Evolutionary conservation across 2,888 invertebrate species (phyloP).

Genomic region (Pseudolycoriella hygida): DNA sequence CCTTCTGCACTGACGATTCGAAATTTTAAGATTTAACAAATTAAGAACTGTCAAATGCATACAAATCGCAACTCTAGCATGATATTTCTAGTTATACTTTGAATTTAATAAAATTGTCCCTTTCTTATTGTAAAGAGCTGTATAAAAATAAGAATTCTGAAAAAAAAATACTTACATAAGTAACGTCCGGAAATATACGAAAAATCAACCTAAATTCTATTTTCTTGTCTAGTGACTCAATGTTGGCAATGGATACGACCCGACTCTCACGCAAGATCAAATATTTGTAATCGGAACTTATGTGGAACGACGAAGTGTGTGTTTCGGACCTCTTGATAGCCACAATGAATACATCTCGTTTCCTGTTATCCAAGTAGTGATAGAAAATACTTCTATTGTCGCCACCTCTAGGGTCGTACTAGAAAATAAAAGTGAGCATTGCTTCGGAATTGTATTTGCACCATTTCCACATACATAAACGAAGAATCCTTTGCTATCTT

Average conservation of each 20-base stretch:
- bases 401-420: slow-evolving; percentile 4
- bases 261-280: slow-evolving; percentile 1
- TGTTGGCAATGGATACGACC: neutral
- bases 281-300: slow-evolving; percentile 4
- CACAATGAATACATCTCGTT: slow-evolving; percentile 1
- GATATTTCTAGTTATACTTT: too few species aligned
- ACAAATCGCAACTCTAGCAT: too few species aligned
- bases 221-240: neutral
- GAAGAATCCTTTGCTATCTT: slow-evolving; percentile 4
- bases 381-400: slow-evolving; percentile 1
- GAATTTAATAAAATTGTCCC: too few species aligned
- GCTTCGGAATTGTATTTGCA: neutral
- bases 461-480: neutral
- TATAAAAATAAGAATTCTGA: too few species aligned
- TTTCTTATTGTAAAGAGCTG: too few species aligned
- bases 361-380: neutral
- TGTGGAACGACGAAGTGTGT: neutral
- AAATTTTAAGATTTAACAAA: too few species aligned
- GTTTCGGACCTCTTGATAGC: neutral
- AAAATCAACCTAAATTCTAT: slow-evolving; percentile 1
- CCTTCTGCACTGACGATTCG: too few species aligned
- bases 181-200: neutral
- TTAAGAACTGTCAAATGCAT: too few species aligned
- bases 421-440: neutral
- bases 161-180: slow-evolving; percentile 4